Percentiles rank a stretch among this genome's conserved stretches.
Conservation (phyloP, 37 sponge, comb jelly and placozoan species). For the Chondrilla cf. caribensis region DNA sequence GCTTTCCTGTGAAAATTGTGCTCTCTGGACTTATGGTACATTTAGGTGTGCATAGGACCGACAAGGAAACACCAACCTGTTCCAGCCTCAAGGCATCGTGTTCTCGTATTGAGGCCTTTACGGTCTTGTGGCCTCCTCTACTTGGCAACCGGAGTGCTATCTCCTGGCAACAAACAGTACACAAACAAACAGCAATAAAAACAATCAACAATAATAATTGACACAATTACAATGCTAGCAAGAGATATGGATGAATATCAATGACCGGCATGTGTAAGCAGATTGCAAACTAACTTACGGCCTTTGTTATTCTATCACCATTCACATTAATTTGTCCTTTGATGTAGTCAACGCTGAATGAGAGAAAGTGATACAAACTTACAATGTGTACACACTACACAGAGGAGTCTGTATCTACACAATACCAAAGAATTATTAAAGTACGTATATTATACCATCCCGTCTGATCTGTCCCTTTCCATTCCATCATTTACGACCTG, state of each 20-base stretch:
- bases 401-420: too few relatives aligned
- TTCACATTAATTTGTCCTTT: conserved; percentile 42
- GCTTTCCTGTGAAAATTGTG: too few relatives aligned
- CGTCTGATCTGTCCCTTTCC: too few relatives aligned
- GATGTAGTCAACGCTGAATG: conserved; percentile 65
- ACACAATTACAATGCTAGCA: too few relatives aligned
- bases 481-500: too few relatives aligned
- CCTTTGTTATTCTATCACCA: conserved; percentile 69
- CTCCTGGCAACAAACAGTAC: conserved; percentile 43
- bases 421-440: too few relatives aligned
- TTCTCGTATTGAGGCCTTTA: conserved; percentile 64
- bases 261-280: too few relatives aligned
- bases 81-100: conserved; percentile 71
- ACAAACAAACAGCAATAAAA: not conserved
- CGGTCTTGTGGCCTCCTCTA: conserved; percentile 25
- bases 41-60: not conserved
- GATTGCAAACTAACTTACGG: conserved; percentile 42
- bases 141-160: conserved; percentile 51
- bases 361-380: not conserved
- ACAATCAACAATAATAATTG: too few relatives aligned
- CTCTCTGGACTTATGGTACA: not conserved
- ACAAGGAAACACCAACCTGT: conserved; percentile 43
- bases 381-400: not conserved
- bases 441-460: too few relatives aligned
- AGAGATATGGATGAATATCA: too few relatives aligned